Evolutionary conservation across 1,140 invertebrate genomes (phyloP), one percentile per base, ranked within the genome.

Genomic region (Vanessa atalanta): DNA sequence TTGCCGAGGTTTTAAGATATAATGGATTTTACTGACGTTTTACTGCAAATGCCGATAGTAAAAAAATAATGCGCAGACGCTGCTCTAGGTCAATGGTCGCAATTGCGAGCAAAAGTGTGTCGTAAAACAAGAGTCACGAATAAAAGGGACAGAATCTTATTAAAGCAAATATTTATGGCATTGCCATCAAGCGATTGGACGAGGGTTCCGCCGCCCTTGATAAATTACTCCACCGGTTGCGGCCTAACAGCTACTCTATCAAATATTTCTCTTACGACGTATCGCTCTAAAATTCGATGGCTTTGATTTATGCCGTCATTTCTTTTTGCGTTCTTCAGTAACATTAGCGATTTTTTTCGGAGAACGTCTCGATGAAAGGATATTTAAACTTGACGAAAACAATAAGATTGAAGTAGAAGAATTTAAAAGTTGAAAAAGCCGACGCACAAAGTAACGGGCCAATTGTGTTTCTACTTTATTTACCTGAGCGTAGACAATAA

Each of bases 161-260:
- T 91, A 93, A 93, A 93, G 91, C 91, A 92, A 92, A 92, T 92
- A 93, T 93, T 93, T 93, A 93, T 93, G 87, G 89, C 86, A 90
- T 84, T 89, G 86, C 89, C 85, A 92, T 91, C 89, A 91, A 90
- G 83, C 87, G 87, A 88, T 88, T 88, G 88, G 88, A 90, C 85
- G 88, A 88, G 88, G 88, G 88, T 89, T 83, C 81, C 65, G 80
- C 83, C 83, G 80, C 86, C 77, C 78, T 86, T 89, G 88, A 90
- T 89, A 91, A 90, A 90, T 91, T 84, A 84, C 83, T 84, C 82
- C 77, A 75, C 83, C 82, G 81, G 76, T 84, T 88, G 84, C 81
- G 84, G 84, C 83, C 79, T 83, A 80, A 79, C 80, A 81, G 81
- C 78, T 81, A 86, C 82, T 82, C 81, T 79, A 80, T 81, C 80